These are phyloP conservation scores for Rhodinocichla rosea DNA, from an alignment of 2,113 vertebrate genomes.

Conservation along the genomic window DNA sequence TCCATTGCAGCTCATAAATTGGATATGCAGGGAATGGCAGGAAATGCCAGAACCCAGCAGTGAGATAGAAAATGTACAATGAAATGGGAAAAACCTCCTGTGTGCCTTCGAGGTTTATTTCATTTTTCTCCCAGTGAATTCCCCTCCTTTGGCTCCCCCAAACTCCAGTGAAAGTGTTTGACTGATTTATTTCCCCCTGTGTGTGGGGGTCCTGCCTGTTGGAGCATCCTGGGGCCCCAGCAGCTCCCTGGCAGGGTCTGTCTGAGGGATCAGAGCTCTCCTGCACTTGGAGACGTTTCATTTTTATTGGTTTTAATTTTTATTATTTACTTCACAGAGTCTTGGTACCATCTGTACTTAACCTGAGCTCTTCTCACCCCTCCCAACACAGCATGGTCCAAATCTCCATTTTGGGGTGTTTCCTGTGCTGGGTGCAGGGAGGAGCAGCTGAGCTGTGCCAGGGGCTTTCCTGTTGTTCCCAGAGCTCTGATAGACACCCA, in stretches of 20 bases:
- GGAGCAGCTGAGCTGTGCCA: neutral
- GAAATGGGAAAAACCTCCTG: neutral
- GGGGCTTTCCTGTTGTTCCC: neutral
- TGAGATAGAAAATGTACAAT: neutral
- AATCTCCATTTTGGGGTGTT: neutral
- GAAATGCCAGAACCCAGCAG: neutral
- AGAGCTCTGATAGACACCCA: neutral
- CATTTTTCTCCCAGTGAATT: neutral
- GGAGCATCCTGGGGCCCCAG: rapidly evolving
- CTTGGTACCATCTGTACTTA: rapidly evolving
- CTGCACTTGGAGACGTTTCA: neutral
- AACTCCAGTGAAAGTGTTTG: neutral
- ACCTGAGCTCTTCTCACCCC: neutral
- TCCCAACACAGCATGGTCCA: neutral
- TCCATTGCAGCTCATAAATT: neutral
- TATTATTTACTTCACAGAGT: neutral
- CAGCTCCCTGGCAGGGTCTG: neutral
- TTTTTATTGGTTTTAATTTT: neutral
- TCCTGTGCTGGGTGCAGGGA: neutral
- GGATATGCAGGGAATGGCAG: neutral
- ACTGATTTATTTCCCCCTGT: neutral
- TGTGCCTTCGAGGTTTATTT: neutral
- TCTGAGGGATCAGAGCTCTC: neutral
- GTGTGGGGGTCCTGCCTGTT: neutral
- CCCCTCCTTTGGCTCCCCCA: neutral